These are phyloP conservation scores for Characodon lateralis DNA, from an alignment of 2,797 vertebrate species.

Conservation along the genomic window DNA sequence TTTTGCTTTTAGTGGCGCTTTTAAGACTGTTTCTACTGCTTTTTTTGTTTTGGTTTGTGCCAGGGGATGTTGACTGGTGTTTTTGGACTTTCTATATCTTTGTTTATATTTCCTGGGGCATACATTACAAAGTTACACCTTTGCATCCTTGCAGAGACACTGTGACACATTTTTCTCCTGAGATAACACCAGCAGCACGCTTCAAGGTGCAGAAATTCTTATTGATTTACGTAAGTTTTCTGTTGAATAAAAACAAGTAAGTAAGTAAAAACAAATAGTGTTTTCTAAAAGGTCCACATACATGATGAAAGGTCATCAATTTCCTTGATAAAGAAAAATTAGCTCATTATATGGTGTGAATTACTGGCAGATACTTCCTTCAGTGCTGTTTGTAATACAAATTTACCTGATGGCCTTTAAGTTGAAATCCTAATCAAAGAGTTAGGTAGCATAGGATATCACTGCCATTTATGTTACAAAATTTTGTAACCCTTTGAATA, in stretches of 20 bases:
- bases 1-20: conserved; percentile 47
- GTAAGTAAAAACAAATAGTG: neutral
- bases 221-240: conserved; percentile 19
- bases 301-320: neutral
- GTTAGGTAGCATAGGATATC: neutral
- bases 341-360: neutral
- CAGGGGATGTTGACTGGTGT: conserved; percentile 50
- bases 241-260: conserved; percentile 5
- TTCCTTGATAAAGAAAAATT: neutral
- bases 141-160: conserved; percentile 38
- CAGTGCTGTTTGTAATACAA: neutral
- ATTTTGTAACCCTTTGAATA: too few species aligned
- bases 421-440: neutral
- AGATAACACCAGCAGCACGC: conserved; percentile 33
- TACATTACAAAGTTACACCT: conserved; percentile 42
- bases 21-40: conserved; percentile 44
- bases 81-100: conserved; percentile 41
- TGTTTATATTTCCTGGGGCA: conserved; percentile 62
- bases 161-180: conserved; percentile 49
- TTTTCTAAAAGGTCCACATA: neutral
- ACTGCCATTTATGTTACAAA: neutral
- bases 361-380: neutral
- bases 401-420: neutral
- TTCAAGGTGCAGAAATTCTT: conserved; percentile 37
- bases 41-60: conserved; percentile 44